Conservation (phyloP, 2,888 invertebrate genomes). For the Lumbricus terrestris region DNA sequence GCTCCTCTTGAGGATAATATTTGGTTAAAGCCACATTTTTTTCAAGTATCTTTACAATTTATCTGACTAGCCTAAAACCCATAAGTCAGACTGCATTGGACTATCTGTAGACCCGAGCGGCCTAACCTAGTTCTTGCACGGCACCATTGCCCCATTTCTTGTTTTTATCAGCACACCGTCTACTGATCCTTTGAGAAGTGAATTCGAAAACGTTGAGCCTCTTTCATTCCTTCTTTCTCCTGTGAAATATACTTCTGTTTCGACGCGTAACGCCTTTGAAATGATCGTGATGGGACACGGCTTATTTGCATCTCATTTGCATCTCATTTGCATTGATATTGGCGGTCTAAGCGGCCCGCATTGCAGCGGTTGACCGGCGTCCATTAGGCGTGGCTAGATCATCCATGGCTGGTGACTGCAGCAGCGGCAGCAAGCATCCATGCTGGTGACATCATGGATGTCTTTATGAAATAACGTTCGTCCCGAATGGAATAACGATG, state of each 20-base stretch:
- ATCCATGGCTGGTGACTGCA: neutral
- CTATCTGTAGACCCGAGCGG: neutral
- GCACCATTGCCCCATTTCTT: neutral
- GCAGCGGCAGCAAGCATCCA: neutral
- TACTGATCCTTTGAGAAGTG: neutral
- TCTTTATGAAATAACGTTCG: neutral
- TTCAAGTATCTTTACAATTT: too few relatives aligned
- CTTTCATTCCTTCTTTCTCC: neutral
- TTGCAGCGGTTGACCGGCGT: neutral
- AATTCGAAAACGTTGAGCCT: neutral
- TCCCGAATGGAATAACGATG: neutral
- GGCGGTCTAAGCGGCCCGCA: neutral
- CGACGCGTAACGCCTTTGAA: neutral
- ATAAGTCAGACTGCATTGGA: too few relatives aligned
- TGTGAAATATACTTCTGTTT: neutral
- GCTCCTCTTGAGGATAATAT: too few relatives aligned
- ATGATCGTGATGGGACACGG: neutral
- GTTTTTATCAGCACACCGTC: neutral
- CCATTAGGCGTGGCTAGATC: neutral
- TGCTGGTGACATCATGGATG: too few relatives aligned
- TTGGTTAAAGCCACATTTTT: too few relatives aligned
- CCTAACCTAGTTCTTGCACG: neutral
- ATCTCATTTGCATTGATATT: neutral
- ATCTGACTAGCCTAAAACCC: too few relatives aligned
- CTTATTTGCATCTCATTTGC: neutral